Evolutionary conservation across 2,113 vertebrate genomes (phyloP).

Genomic region (Tupaia tana): DNA sequence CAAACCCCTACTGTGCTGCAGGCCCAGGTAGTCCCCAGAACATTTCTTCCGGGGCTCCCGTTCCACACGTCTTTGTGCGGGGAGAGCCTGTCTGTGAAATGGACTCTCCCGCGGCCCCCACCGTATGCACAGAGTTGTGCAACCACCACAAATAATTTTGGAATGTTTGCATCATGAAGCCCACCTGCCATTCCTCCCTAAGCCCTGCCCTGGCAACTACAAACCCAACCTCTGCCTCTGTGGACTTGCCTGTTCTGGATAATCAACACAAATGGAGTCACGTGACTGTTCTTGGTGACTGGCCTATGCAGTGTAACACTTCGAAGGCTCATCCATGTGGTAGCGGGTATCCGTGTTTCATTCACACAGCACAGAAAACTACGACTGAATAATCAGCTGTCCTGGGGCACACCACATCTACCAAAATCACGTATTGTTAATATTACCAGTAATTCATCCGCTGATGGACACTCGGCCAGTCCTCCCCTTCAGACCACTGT

Average conservation of each 20-base stretch:
- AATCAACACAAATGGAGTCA: not conserved
- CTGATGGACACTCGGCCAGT: not conserved
- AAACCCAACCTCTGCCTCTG: not conserved
- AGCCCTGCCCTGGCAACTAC: not conserved
- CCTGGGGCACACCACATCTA: not conserved
- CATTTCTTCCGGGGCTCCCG: not conserved
- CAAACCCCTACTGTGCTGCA: not conserved
- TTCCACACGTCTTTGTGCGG: not conserved
- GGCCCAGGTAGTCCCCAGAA: not conserved
- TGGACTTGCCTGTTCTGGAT: not conserved
- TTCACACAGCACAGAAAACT: not conserved
- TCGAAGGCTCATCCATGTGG: not conserved
- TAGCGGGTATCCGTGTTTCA: not conserved
- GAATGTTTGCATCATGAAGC: not conserved
- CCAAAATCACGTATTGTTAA: too few species aligned
- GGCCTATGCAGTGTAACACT: not conserved
- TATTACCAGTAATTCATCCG: not conserved
- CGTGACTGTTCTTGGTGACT: not conserved
- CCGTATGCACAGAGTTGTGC: not conserved
- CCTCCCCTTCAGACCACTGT: not conserved
- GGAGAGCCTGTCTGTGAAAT: not conserved
- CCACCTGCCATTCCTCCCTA: not conserved
- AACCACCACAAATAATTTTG: not conserved
- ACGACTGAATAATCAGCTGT: not conserved
- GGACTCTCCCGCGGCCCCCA: too few species aligned